phyloP scores from a whole-genome alignment of 2,113 vertebrate species.

The Vireo altiloquus region DNA sequence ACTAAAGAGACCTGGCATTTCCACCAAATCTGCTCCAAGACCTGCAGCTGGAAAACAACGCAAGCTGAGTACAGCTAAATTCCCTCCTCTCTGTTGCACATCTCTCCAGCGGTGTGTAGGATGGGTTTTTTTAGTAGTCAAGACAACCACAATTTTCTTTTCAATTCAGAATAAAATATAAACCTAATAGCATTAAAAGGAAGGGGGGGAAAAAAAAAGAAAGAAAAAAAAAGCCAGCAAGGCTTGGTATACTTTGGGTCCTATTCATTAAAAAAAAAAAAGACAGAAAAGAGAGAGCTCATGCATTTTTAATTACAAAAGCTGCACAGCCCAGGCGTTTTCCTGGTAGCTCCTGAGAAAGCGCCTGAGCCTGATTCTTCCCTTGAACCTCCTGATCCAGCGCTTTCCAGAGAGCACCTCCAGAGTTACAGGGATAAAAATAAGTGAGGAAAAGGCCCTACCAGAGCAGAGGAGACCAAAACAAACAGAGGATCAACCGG shows the following conservation, averaged over 20 bases:
- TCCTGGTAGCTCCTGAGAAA: conserved; percentile 29
- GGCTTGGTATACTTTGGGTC: conserved; percentile 23
- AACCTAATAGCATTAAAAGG: conserved; percentile 59
- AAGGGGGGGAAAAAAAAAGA: background rate
- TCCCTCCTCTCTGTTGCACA: conserved; percentile 24
- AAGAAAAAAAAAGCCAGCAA: background rate
- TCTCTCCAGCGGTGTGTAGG: conserved; percentile 43
- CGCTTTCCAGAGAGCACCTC: background rate
- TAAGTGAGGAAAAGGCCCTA: conserved; percentile 16
- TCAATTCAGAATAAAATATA: conserved; percentile 72
- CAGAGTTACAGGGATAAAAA: background rate
- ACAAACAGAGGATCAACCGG: background rate
- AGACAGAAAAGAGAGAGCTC: background rate
- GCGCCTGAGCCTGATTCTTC: conserved; percentile 13
- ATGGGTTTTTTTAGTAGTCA: conserved; percentile 67
- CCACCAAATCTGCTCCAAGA: background rate
- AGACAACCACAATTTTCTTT: conserved; percentile 74
- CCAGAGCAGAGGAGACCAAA: conserved; percentile 13
- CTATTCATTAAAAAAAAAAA: conserved; percentile 37
- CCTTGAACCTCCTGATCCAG: background rate
- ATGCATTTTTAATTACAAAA: conserved; percentile 61
- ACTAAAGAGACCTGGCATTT: background rate
- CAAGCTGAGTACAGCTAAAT: conserved; percentile 10
- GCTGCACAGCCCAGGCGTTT: conserved; percentile 33
- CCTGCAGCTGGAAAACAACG: conserved; percentile 20